phyloP scores from a whole-genome alignment of 2,888 invertebrate species.

The Ephialtes manifestator region DNA sequence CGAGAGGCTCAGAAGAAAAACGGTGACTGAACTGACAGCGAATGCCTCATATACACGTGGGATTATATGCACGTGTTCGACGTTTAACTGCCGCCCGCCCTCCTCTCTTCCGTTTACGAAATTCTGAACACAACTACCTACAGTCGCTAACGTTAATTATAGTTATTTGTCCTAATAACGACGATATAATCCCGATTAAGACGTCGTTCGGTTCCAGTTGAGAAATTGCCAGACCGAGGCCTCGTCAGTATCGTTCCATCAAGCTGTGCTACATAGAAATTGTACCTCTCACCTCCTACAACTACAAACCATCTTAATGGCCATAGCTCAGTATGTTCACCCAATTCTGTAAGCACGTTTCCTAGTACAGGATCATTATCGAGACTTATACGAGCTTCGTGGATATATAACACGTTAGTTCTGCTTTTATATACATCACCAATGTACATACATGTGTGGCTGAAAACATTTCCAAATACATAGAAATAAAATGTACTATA shows the following conservation, averaged over 20 bases:
- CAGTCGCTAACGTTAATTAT: conserved; percentile 63
- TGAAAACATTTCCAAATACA: conserved; percentile 53
- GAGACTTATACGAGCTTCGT: conserved; percentile 34
- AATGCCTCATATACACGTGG: conserved; percentile 1
- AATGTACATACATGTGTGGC: background rate
- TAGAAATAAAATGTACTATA: conserved; percentile 46
- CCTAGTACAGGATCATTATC: conserved; percentile 20
- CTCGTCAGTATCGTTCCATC: conserved; percentile 50
- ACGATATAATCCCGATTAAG: conserved; percentile 71
- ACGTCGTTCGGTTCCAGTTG: conserved; percentile 58
- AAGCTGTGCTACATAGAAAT: conserved; percentile 38
- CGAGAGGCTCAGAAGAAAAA: too few relatives aligned
- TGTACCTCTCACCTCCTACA: conserved; percentile 23
- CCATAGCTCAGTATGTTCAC: background rate
- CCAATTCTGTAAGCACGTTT: conserved; percentile 35
- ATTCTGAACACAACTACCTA: conserved; percentile 35
- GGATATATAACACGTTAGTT: conserved; percentile 6
- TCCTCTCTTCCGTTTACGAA: conserved; percentile 1
- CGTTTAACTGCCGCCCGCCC: background rate
- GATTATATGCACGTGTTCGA: conserved; percentile 16
- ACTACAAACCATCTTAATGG: conserved; percentile 10
- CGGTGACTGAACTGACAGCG: too few relatives aligned
- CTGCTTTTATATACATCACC: conserved; percentile 3
- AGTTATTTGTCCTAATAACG: conserved; percentile 72
- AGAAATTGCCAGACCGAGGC: conserved; percentile 28